These are phyloP conservation scores for Parnassius mnemosyne DNA, from an alignment of 2,888 invertebrate genomes.

Conservation along the genomic window DNA sequence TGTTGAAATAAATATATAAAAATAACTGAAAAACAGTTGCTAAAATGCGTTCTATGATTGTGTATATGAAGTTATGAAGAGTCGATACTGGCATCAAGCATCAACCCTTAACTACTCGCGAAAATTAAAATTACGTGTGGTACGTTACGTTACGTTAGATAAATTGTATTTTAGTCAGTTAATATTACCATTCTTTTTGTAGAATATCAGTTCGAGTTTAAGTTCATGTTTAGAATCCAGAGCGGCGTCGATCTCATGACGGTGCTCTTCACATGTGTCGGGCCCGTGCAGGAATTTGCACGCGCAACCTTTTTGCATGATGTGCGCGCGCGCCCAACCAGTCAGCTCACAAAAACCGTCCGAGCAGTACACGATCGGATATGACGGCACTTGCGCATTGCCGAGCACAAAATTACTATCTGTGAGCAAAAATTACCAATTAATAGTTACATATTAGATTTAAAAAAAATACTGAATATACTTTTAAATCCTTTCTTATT, in stretches of 20 bases:
- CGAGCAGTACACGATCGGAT: constrained; percentile 97
- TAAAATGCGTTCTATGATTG: no score
- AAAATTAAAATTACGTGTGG: no score
- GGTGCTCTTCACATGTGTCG: constrained; percentile 94
- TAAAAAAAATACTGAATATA: neutral
- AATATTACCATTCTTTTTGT: constrained; percentile 92
- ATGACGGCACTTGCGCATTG: constrained; percentile 94
- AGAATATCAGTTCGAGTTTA: constrained; percentile 96
- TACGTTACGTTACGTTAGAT: no score
- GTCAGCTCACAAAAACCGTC: constrained; percentile 98
- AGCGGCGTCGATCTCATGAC: constrained; percentile 92
- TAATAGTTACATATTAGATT: no score
- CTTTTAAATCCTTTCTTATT: no score
- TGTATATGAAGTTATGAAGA: no score
- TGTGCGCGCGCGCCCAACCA: constrained; percentile 95
- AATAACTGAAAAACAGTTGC: no score
- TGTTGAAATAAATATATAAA: no score
- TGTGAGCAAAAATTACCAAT: constrained; percentile 61
- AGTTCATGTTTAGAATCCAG: constrained; percentile 94
- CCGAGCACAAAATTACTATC: constrained; percentile 98
- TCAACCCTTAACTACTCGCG: no score
- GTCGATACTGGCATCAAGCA: no score
- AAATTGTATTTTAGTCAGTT: no score
- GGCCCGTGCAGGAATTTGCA: constrained; percentile 96
- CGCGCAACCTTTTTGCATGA: constrained; percentile 98